Base-by-base conservation (phyloP, 2,113 vertebrate genomes). In the Crocuta crocuta region DNA sequence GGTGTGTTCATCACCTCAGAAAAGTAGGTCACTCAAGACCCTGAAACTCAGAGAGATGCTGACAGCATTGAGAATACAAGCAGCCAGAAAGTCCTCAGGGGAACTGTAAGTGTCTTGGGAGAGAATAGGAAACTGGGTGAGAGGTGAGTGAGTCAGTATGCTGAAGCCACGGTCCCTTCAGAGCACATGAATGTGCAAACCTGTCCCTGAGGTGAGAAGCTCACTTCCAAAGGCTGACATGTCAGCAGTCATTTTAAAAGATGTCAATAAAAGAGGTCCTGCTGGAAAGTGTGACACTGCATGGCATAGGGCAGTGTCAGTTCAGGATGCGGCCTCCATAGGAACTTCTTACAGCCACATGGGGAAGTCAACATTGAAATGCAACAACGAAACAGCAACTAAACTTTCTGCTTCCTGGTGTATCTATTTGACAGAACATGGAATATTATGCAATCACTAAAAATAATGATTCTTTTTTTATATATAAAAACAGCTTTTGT, bases 401-500 rank as follows among this genome's bases (percentile, higher is more conserved):
- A 71, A 74, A 16, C 58, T 24, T 83, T n/a, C 43, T 93, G 68
- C 21, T 68, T 96, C 68, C 45, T 84, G 35, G 10, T 70, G 31
- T 13, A 61, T 6, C 55, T 58, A 31, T 43, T 50, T n/a, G 23
- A n/a, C 43, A 10, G 68, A 73, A 13, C 31, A 58, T 8, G 43
- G 16, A 88, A 16, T 86, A 58, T 55, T 61, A 90, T 35, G 45
- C 35, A 28, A 89, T 55, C 17, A 5, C 23, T 91, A 66, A 94
- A 92, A 71, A 26, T 66, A 35, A 91, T 73, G 7, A 5, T 70
- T 26, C 35, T 26, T 28, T 48, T n/a, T 35, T 45, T 45, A 50
- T 15, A 88, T 45, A 71, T 97, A 74, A 88, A 88, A 97, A 70
- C n/a, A 87, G 48, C 4, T 58, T 93, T 95, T 92, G 33, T 87